phyloP scores from a whole-genome alignment of 2,888 invertebrate genomes.

The Ametastegia equiseti region DNA sequence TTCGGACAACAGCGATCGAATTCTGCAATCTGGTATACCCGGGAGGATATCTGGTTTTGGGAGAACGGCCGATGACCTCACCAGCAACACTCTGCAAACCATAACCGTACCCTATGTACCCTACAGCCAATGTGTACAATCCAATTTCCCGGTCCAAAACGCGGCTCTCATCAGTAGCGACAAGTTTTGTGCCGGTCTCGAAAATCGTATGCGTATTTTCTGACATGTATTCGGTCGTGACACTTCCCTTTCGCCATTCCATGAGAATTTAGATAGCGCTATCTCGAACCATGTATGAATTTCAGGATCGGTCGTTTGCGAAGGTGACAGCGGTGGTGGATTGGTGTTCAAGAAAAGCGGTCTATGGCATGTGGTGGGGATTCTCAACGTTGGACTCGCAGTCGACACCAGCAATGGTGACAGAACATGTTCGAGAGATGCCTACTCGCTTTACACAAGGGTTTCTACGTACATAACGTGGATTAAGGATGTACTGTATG shows the following conservation, averaged over 20 bases:
- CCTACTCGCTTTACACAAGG: slow-evolving; percentile 73
- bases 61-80: slow-evolving; percentile 62
- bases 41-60: slow-evolving; percentile 73
- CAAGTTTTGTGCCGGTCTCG: slow-evolving; percentile 72
- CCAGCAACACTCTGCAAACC: slow-evolving; percentile 66
- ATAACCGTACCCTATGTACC: slow-evolving; percentile 69
- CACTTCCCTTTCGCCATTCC: background rate
- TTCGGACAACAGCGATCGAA: slow-evolving; percentile 54
- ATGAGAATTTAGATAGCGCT: no score
- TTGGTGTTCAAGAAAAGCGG: slow-evolving; percentile 69
- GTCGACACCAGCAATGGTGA: slow-evolving; percentile 55
- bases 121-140: slow-evolving; percentile 60
- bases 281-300: slow-evolving; percentile 11
- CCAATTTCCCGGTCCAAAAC: slow-evolving; percentile 54
- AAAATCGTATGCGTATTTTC: background rate
- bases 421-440: slow-evolving; percentile 66
- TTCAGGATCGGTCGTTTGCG: slow-evolving; percentile 74
- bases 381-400: slow-evolving; percentile 74
- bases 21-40: slow-evolving; percentile 61
- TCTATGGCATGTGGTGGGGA: slow-evolving; percentile 74
- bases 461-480: slow-evolving; percentile 67
- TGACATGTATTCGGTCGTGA: no score
- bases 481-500: slow-evolving; percentile 66
- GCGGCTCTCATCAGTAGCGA: slow-evolving; percentile 67
- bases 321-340: slow-evolving; percentile 77